A percentile compares a stretch with the other conserved stretches of the same genome.
Conservation (phyloP, 1,140 invertebrate species). For the Leptinotarsa lineolata region DNA sequence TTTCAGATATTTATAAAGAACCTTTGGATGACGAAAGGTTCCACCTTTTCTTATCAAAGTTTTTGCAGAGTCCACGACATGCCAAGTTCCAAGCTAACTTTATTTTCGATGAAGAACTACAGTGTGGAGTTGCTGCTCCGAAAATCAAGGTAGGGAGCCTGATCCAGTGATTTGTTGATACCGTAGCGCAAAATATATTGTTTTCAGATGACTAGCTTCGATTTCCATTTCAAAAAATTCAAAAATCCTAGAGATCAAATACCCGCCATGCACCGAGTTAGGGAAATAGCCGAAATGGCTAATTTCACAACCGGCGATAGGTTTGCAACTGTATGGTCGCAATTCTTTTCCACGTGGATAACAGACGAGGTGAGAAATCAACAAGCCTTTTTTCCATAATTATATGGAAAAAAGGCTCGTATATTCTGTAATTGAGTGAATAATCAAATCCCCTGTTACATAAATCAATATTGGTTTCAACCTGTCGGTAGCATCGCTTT, state of each 20-base stretch:
- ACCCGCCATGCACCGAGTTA: slow-evolving; percentile 72
- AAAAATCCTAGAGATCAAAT: slow-evolving; percentile 68
- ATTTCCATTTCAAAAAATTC: slow-evolving; percentile 67
- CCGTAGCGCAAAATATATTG: not conserved
- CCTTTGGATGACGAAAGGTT: slow-evolving; percentile 62
- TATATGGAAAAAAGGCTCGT: too few species aligned
- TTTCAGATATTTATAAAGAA: slow-evolving; percentile 59
- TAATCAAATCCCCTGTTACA: too few species aligned
- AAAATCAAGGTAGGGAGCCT: slow-evolving; percentile 58
- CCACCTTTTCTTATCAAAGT: slow-evolving; percentile 68
- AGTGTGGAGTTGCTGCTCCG: slow-evolving; percentile 65
- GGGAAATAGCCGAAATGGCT: slow-evolving; percentile 60
- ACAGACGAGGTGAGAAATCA: slow-evolving; percentile 67
- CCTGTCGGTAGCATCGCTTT: too few species aligned
- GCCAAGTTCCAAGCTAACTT: slow-evolving; percentile 73
- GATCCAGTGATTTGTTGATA: not conserved
- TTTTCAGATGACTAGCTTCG: slow-evolving; percentile 61
- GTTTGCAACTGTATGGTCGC: slow-evolving; percentile 70
- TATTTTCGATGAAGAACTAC: slow-evolving; percentile 63
- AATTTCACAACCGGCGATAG: slow-evolving; percentile 65
- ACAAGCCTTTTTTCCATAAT: too few species aligned
- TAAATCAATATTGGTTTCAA: too few species aligned
- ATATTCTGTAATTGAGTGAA: too few species aligned
- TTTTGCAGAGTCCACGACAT: slow-evolving; percentile 69
- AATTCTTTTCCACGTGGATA: slow-evolving; percentile 74